Conservation (phyloP, 2,113 vertebrate genomes). For the Microcebus tavaratra region DNA sequence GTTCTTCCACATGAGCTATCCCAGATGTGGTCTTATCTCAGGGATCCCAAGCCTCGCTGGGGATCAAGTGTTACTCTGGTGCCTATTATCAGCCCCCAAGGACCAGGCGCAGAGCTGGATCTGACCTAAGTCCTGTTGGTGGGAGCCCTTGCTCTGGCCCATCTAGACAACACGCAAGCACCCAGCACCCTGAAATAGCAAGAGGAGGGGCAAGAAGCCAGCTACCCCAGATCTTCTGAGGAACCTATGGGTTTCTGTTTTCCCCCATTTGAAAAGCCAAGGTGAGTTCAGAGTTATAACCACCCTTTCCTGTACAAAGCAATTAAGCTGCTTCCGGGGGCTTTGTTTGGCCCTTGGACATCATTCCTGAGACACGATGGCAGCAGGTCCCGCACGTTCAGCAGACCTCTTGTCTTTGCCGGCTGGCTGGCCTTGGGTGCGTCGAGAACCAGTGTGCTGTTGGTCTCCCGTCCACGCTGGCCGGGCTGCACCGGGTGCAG, state of each 20-base stretch:
- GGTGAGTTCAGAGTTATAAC: slow-evolving; percentile 58
- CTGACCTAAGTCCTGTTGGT: not conserved
- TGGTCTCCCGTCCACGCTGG: slow-evolving; percentile 62
- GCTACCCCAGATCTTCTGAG: not conserved
- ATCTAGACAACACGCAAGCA: not conserved
- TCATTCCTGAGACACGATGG: slow-evolving; percentile 65
- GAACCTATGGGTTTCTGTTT: not conserved
- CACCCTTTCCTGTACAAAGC: slow-evolving; percentile 75
- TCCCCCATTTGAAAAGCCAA: not conserved
- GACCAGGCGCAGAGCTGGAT: not conserved
- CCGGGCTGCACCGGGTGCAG: slow-evolving; percentile 16
- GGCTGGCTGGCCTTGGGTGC: slow-evolving; percentile 66
- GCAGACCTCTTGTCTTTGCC: slow-evolving; percentile 64
- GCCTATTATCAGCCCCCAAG: not conserved
- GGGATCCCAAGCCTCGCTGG: not conserved
- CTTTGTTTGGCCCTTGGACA: slow-evolving; percentile 73
- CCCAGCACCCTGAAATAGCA: not conserved
- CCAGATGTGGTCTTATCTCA: not conserved
- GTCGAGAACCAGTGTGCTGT: slow-evolving; percentile 69
- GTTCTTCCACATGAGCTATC: not conserved
- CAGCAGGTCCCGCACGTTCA: slow-evolving; percentile 58
- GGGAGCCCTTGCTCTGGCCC: not conserved
- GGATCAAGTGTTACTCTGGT: not conserved
- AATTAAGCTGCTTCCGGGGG: slow-evolving; percentile 72
- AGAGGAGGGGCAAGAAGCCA: not conserved